Conservation (phyloP, 2,113 vertebrate genomes). For the Etheostoma spectabile region DNA sequence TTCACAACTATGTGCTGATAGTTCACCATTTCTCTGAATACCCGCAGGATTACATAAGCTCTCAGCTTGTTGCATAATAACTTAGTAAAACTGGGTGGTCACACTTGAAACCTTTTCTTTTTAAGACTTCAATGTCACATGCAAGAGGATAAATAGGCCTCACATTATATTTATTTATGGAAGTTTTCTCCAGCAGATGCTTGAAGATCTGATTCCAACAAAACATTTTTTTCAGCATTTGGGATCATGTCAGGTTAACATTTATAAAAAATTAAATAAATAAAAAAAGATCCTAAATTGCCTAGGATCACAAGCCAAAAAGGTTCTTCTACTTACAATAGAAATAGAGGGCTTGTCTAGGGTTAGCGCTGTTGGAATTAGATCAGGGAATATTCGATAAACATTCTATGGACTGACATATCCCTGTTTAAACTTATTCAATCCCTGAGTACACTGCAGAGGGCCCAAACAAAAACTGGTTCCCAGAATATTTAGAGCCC, state of each 20-base stretch:
- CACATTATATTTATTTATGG: background rate
- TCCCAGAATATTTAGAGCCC: no score
- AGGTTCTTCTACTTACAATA: no score
- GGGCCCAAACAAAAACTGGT: no score
- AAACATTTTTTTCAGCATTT: background rate
- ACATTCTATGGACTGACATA: no score
- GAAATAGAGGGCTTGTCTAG: no score
- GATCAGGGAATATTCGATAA: no score
- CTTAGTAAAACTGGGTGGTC: background rate
- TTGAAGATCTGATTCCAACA: background rate
- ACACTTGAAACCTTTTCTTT: background rate
- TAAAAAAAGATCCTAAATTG: background rate
- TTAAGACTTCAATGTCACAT: background rate
- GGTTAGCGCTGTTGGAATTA: no score
- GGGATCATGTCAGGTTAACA: background rate
- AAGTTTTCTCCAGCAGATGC: background rate
- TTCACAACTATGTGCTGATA: background rate
- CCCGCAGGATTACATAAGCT: background rate
- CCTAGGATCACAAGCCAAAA: no score
- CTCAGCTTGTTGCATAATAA: conserved; percentile 1
- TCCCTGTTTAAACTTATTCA: no score
- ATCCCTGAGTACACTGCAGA: no score
- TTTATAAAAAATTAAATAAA: background rate
- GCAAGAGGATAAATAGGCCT: background rate
- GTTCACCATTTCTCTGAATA: background rate